Percentiles rank a stretch among this genome's conserved stretches.
Conservation (phyloP, 2,888 invertebrate genomes). For the Acanthopleura granulata region DNA sequence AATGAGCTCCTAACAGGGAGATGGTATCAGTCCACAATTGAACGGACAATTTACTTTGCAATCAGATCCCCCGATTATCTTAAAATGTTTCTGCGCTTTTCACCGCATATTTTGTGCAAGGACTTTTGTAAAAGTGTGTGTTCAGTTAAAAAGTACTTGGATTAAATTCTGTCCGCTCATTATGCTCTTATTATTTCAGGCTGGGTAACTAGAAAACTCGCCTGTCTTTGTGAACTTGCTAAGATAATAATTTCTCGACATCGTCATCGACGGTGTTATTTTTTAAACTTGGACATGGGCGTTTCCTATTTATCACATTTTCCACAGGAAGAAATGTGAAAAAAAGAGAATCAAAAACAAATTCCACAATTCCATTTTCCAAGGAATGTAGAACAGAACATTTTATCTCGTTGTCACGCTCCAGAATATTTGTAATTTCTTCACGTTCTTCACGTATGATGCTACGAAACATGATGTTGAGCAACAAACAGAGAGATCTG, state of each 20-base stretch:
- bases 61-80: constrained; percentile 19
- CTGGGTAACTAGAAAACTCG: neutral
- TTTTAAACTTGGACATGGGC: too few relatives aligned
- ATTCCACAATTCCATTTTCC: too few relatives aligned
- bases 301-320: too few relatives aligned
- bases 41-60: constrained; percentile 18
- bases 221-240: neutral
- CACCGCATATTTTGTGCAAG: neutral
- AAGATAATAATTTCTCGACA: constrained; percentile 8
- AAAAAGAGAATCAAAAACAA: too few relatives aligned
- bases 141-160: constrained; percentile 15
- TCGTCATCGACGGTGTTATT: too few relatives aligned
- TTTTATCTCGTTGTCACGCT: too few relatives aligned
- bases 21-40: neutral
- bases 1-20: constrained; percentile 19
- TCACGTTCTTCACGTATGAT: too few relatives aligned
- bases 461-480: too few relatives aligned
- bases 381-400: too few relatives aligned
- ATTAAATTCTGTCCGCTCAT: constrained; percentile 5
- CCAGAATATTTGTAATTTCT: too few relatives aligned
- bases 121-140: constrained; percentile 16
- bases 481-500: too few relatives aligned
- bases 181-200: constrained; percentile 18
- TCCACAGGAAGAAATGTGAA: too few relatives aligned
- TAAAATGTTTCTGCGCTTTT: neutral